Evolutionary conservation across 2,888 invertebrate species (phyloP).

Genomic region (Gerris lacustris): DNA sequence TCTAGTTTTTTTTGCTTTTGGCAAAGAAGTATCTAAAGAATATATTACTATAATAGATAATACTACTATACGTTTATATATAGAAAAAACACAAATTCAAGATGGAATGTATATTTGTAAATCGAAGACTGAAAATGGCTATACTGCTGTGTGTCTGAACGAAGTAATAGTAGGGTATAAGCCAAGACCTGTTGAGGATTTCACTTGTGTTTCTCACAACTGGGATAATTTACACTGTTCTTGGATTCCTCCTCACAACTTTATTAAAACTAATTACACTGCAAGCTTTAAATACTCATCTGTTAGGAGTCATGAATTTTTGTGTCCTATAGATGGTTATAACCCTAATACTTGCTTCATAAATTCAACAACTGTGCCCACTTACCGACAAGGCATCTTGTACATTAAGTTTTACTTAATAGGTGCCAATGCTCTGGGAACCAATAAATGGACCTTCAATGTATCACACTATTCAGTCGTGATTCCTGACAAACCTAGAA

Average conservation of each 20-base stretch:
- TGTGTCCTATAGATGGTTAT: too few species aligned
- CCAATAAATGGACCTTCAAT: constrained; percentile 40
- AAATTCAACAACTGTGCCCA: constrained; percentile 36
- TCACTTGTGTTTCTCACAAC: constrained; percentile 59
- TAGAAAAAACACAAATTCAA: constrained; percentile 44
- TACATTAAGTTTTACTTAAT: constrained; percentile 47
- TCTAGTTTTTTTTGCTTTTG: constrained; percentile 40
- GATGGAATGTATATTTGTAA: constrained; percentile 38
- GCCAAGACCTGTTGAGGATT: constrained; percentile 53
- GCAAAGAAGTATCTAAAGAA: constrained; percentile 37
- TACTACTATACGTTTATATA: constrained; percentile 48
- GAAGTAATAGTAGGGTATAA: constrained; percentile 35
- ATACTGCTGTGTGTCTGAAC: constrained; percentile 42
- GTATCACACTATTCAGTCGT: constrained; percentile 48
- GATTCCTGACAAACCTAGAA: constrained; percentile 41
- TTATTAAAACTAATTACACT: constrained; percentile 44
- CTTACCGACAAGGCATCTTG: constrained; percentile 43
- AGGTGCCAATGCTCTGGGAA: constrained; percentile 52
- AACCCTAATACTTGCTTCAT: too few species aligned
- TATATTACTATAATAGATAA: constrained; percentile 46
- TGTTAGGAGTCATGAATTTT: too few species aligned
- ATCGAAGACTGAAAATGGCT: background rate
- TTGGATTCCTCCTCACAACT: constrained; percentile 52
- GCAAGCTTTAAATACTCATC: constrained; percentile 9
- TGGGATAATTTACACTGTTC: constrained; percentile 61